phyloP scores from a whole-genome alignment of 1,140 invertebrate species.

The Littorina saxatilis region DNA sequence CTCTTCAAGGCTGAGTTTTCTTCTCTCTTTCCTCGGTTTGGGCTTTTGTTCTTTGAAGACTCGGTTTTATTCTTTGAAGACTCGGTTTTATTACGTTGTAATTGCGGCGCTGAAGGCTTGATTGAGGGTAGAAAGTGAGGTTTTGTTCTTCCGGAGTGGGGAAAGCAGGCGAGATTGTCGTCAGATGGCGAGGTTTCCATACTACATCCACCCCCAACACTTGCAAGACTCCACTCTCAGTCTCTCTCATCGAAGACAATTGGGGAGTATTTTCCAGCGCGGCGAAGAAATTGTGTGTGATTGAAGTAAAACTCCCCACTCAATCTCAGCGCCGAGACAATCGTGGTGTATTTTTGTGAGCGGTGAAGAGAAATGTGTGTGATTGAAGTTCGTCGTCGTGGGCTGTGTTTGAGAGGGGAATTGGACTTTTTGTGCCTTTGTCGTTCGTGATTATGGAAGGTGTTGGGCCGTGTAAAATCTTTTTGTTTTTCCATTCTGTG shows the following conservation, averaged over 20 bases:
- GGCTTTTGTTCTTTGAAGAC: background rate
- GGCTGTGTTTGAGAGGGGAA: slow-evolving; percentile 11
- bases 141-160: background rate
- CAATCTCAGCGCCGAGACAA: no score
- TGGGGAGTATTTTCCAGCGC: no score
- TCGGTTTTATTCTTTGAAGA: background rate
- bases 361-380: background rate
- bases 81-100: background rate
- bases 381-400: background rate
- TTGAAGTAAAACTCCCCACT: no score
- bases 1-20: no score
- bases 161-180: background rate
- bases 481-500: slow-evolving; percentile 10
- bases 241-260: no score
- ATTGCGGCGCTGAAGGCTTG: background rate
- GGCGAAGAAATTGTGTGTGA: no score
- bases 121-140: background rate
- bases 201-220: background rate
- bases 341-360: background rate
- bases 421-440: slow-evolving; percentile 16
- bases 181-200: slow-evolving; percentile 27
- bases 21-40: no score
- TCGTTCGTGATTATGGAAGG: slow-evolving; percentile 23
- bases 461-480: slow-evolving; percentile 17
- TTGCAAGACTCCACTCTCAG: no score